Evolutionary conservation across 2,797 vertebrate genomes (phyloP).

Genomic region (Sebastolobus alascanus): DNA sequence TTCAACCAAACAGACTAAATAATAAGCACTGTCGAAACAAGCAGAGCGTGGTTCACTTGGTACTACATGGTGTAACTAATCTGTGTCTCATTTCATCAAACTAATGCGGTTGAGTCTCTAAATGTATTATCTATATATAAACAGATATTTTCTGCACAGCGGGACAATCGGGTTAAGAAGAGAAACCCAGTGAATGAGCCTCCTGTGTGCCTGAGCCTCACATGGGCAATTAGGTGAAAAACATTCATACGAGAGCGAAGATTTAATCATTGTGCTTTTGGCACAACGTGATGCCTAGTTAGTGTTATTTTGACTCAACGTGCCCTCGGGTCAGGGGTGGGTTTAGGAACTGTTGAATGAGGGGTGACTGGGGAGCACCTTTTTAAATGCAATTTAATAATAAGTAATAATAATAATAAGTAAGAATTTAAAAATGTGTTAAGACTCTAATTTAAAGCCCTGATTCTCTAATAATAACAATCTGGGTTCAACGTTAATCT

Average conservation of each 20-base stretch:
- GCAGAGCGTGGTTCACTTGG: conserved; percentile 47
- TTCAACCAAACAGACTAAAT: conserved; percentile 44
- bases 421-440: neutral
- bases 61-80: conserved; percentile 53
- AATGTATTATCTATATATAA: conserved; percentile 64
- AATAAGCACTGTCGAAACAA: conserved; percentile 33
- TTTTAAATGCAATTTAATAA: neutral
- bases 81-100: conserved; percentile 62
- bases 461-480: neutral
- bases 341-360: neutral
- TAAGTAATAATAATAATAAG: no score
- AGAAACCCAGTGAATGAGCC: conserved; percentile 27
- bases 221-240: conserved; percentile 50
- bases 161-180: conserved; percentile 56
- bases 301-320: conserved; percentile 32
- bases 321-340: neutral
- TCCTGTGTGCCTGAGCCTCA: conserved; percentile 44
- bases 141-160: conserved; percentile 61
- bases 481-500: neutral
- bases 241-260: conserved; percentile 40
- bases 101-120: conserved; percentile 55
- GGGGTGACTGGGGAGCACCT: neutral
- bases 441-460: neutral
- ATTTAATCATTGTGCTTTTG: conserved; percentile 40
- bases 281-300: conserved; percentile 28